These are phyloP conservation scores for Sinocyclocheilus anshuiensis DNA, from an alignment of 2,113 vertebrate genomes.

Conservation along the genomic window DNA sequence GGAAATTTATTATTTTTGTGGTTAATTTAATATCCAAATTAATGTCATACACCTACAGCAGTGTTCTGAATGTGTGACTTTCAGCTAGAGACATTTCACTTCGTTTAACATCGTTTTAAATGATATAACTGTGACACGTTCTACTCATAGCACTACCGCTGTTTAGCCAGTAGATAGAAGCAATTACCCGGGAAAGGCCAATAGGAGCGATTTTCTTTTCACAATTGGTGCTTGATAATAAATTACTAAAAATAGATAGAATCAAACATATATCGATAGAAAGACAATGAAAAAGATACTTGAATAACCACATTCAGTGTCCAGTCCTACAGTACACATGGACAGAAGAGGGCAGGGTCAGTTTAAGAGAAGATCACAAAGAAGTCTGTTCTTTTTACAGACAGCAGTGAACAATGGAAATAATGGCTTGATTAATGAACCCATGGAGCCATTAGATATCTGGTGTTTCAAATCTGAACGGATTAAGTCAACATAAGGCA, in stretches of 20 bases:
- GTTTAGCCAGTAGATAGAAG: conserved; percentile 30
- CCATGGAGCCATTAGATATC: conserved; percentile 1
- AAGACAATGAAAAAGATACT: neutral
- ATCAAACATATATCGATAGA: neutral
- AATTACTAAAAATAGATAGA: neutral
- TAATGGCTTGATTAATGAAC: conserved; percentile 40
- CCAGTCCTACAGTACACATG: neutral
- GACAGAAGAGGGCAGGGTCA: neutral
- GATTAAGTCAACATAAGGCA: conserved; percentile 48
- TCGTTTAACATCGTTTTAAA: no score
- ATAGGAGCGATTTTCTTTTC: neutral
- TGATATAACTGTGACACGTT: neutral
- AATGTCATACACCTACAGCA: no score
- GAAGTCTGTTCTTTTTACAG: neutral
- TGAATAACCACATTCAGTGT: neutral
- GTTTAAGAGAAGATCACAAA: neutral
- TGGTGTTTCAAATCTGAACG: conserved; percentile 20
- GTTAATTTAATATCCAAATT: neutral
- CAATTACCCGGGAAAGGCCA: neutral
- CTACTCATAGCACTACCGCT: neutral
- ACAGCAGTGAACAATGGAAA: neutral
- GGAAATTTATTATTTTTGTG: neutral
- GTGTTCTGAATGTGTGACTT: no score
- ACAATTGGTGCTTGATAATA: neutral
- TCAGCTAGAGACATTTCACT: no score